phyloP scores from a whole-genome alignment of 1,140 invertebrate genomes.

The Scylla paramamosain region DNA sequence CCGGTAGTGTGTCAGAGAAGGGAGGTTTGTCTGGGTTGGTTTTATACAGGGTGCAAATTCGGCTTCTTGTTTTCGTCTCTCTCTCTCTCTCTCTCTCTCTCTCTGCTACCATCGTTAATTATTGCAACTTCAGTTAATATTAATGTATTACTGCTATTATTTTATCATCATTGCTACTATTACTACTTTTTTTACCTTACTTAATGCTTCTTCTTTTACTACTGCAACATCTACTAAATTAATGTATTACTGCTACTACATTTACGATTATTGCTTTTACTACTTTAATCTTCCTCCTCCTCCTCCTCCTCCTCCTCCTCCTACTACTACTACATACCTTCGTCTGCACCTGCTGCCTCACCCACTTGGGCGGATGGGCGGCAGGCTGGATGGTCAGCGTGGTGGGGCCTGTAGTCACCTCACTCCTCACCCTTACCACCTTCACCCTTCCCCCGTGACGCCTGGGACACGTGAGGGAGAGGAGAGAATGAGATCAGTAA shows the following conservation, averaged over 20 bases:
- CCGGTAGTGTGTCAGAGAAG: not conserved
- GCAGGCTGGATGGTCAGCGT: slow-evolving; percentile 52
- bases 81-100: not conserved
- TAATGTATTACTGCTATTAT: no score
- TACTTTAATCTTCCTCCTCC: not conserved
- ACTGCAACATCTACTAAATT: no score
- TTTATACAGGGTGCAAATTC: not conserved
- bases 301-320: no score
- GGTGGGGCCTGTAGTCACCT: slow-evolving; percentile 60
- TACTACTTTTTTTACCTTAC: no score
- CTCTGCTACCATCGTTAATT: no score
- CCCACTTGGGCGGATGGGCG: slow-evolving; percentile 70
- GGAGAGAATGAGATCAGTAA: no score
- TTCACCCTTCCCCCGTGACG: slow-evolving; percentile 53
- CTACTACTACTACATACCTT: slow-evolving; percentile 60
- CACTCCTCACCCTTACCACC: slow-evolving; percentile 63
- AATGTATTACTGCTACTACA: no score
- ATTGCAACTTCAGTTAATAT: no score
- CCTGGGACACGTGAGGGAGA: not conserved
- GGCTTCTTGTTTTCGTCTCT: not conserved
- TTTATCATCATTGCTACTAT: no score
- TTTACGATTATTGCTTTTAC: not conserved
- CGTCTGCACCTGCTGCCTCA: slow-evolving; percentile 73
- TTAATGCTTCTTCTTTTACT: no score
- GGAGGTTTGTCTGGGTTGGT: no score